Evolutionary conservation across 2,113 vertebrate genomes (phyloP).

Genomic region (Caranx melampygus): DNA sequence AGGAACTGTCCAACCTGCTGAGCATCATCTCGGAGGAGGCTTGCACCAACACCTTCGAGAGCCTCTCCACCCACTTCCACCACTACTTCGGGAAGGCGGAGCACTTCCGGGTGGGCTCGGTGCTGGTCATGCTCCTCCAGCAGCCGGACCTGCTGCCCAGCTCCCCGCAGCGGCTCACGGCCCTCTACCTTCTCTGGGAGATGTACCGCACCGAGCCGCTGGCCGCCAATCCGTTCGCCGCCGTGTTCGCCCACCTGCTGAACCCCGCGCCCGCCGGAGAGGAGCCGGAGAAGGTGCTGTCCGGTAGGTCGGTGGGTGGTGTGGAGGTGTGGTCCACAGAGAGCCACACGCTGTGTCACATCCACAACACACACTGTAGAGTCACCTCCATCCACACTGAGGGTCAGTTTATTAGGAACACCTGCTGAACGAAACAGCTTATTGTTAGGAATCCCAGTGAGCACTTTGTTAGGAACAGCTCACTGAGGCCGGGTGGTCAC

Average conservation of each 20-base stretch:
- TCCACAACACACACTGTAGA: too few species aligned
- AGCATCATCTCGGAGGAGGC: conserved; percentile 97
- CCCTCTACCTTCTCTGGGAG: conserved; percentile 99
- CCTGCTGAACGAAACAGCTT: too few species aligned
- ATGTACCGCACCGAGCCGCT: conserved; percentile 99
- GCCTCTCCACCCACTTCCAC: conserved; percentile 94
- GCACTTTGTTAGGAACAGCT: too few species aligned
- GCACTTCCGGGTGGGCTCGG: conserved; percentile 95
- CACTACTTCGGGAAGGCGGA: conserved; percentile 97
- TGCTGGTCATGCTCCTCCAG: conserved; percentile 95
- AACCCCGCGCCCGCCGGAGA: conserved; percentile 89
- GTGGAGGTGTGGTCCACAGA: too few species aligned
- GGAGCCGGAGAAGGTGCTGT: conserved; percentile 91
- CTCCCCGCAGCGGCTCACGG: conserved; percentile 94
- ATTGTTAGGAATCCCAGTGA: too few species aligned
- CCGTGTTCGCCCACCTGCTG: conserved; percentile 96
- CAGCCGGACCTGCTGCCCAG: conserved; percentile 96
- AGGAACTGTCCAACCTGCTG: conserved; percentile 94
- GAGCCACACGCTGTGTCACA: too few species aligned
- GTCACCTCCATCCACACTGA: too few species aligned
- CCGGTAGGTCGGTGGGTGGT: conserved; percentile 80
- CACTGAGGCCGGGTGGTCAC: too few species aligned
- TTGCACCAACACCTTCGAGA: conserved; percentile 93
- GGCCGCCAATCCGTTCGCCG: conserved; percentile 96
- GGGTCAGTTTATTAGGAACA: too few species aligned